Conservation (phyloP, 2,888 invertebrate species). For the Autographa gamma region DNA sequence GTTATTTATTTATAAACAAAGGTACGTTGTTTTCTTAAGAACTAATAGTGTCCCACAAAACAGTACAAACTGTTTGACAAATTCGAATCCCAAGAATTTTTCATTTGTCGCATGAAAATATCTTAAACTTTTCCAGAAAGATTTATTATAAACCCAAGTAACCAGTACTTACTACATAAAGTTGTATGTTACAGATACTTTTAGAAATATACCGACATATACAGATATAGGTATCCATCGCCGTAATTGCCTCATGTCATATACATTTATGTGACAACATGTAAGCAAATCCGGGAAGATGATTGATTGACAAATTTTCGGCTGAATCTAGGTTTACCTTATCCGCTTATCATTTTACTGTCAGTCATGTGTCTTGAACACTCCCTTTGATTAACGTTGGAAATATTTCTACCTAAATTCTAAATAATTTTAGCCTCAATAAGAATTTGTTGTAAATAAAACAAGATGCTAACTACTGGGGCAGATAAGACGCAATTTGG, state of each 20-base stretch:
- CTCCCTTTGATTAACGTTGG: neutral
- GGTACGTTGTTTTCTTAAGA: too few relatives aligned
- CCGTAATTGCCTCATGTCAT: constrained; percentile 7
- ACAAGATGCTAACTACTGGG: too few relatives aligned
- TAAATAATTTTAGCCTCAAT: neutral
- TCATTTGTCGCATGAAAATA: too few relatives aligned
- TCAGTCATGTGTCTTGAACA: constrained; percentile 1
- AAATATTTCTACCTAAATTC: neutral
- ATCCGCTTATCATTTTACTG: neutral
- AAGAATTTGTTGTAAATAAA: too few relatives aligned
- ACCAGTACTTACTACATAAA: too few relatives aligned
- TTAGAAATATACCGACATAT: neutral
- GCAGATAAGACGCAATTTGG: too few relatives aligned
- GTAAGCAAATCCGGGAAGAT: neutral
- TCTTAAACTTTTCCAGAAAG: too few relatives aligned
- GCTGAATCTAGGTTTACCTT: constrained; percentile 4
- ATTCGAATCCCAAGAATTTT: too few relatives aligned
- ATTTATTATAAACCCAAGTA: too few relatives aligned
- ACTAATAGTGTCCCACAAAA: too few relatives aligned
- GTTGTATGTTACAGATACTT: neutral
- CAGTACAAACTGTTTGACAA: too few relatives aligned
- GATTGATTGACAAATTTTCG: neutral
- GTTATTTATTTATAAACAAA: too few relatives aligned
- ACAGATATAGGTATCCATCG: neutral
- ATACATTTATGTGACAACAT: neutral